Conservation (phyloP, 2,888 invertebrate genomes). For the Melitaea athalia region DNA sequence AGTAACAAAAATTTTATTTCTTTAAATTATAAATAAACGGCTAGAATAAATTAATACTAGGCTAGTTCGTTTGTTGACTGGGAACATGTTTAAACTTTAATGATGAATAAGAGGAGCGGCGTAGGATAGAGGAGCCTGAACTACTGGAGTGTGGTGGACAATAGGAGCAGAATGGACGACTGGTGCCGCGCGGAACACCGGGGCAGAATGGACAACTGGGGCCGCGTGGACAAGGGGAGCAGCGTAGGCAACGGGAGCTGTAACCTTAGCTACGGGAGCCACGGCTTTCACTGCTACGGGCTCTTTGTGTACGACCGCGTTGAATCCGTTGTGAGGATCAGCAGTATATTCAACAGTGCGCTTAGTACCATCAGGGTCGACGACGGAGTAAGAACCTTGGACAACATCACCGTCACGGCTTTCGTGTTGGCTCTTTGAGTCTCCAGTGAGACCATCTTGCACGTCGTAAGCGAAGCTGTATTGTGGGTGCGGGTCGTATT, state of each 20-base stretch:
- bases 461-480: constrained; percentile 78
- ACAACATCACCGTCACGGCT: constrained; percentile 68
- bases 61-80: constrained; percentile 33
- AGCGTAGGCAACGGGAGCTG: constrained; percentile 52
- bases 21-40: constrained; percentile 3
- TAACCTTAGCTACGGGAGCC: constrained; percentile 49
- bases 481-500: constrained; percentile 65
- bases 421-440: constrained; percentile 68
- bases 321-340: constrained; percentile 64
- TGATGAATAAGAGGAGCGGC: constrained; percentile 85
- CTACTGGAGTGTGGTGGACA: constrained; percentile 43
- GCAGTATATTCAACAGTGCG: constrained; percentile 72
- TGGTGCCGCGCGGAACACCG: constrained; percentile 46
- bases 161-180: constrained; percentile 42
- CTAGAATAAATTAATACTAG: constrained; percentile 33
- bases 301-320: constrained; percentile 69
- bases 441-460: constrained; percentile 67
- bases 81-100: constrained; percentile 56
- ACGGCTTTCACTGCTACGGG: constrained; percentile 55
- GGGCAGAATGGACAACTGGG: constrained; percentile 47
- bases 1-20: constrained; percentile 9
- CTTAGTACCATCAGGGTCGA: constrained; percentile 69
- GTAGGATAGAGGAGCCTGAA: constrained; percentile 46
- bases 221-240: constrained; percentile 45
- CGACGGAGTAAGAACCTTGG: constrained; percentile 69